Evolutionary conservation across 2,888 invertebrate genomes (phyloP).

Genomic region (Dendrolimus houi): DNA sequence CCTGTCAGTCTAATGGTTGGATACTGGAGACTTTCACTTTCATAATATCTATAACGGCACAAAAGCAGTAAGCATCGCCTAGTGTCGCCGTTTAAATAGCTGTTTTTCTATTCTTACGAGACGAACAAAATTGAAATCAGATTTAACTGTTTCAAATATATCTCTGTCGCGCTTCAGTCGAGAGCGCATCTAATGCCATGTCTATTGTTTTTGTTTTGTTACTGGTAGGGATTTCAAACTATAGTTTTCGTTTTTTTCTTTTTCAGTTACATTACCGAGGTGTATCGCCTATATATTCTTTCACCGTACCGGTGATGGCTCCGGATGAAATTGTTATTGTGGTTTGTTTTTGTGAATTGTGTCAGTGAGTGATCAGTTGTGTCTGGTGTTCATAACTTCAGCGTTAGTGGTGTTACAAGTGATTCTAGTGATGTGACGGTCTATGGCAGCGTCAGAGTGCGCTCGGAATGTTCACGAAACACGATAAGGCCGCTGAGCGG

Average conservation of each 20-base stretch:
- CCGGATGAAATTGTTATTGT: constrained; percentile 60
- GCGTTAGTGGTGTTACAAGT: constrained; percentile 42
- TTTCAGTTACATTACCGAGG: constrained; percentile 66
- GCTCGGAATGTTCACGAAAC: constrained; percentile 72
- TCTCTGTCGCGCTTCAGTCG: constrained; percentile 23
- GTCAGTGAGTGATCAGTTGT: constrained; percentile 44
- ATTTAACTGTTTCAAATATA: constrained; percentile 27
- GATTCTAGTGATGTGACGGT: constrained; percentile 68
- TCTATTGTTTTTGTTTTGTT: constrained; percentile 27
- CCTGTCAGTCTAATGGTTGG: constrained; percentile 21
- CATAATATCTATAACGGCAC: constrained; percentile 30
- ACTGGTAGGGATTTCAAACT: constrained; percentile 30
- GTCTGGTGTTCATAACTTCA: constrained; percentile 32
- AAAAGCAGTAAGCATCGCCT: constrained; percentile 20
- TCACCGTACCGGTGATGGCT: constrained; percentile 57
- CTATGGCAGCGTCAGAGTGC: constrained; percentile 62
- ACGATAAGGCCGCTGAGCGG: constrained; percentile 69
- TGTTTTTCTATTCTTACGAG: constrained; percentile 32
- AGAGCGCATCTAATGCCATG: constrained; percentile 19
- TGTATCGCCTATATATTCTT: constrained; percentile 43
- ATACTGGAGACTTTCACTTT: constrained; percentile 35
- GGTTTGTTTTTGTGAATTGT: constrained; percentile 50
- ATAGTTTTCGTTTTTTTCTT: constrained; percentile 68
- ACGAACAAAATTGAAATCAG: constrained; percentile 23
- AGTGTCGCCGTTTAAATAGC: constrained; percentile 13